phyloP scores from a whole-genome alignment of 2,797 vertebrate genomes.

The Serranus cabrilla region DNA sequence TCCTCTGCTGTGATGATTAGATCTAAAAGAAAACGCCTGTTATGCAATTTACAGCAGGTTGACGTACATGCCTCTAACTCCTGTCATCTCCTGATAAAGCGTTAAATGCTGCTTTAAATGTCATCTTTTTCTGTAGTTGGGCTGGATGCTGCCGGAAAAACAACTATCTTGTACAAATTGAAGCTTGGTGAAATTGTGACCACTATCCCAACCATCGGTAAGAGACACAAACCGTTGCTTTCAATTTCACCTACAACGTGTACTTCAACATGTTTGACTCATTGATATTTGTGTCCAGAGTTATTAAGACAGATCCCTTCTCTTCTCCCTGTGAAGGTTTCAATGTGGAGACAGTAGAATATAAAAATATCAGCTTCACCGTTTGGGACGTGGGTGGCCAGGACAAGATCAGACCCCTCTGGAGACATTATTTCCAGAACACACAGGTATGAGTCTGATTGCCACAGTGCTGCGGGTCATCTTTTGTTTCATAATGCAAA shows the following conservation, averaged over 20 bases:
- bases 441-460: constrained; percentile 86
- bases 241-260: background rate
- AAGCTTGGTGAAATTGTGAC: constrained; percentile 95
- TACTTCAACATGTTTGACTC: background rate
- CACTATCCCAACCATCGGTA: constrained; percentile 95
- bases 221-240: constrained; percentile 48
- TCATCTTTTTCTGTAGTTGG: constrained; percentile 83
- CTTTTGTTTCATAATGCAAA: background rate
- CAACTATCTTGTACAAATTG: constrained; percentile 94
- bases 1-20: constrained; percentile 1
- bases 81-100: background rate
- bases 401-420: constrained; percentile 94
- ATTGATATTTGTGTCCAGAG: background rate
- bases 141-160: constrained; percentile 94
- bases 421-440: constrained; percentile 97
- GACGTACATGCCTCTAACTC: background rate
- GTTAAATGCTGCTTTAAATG: constrained; percentile 1
- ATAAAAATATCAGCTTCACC: constrained; percentile 95
- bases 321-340: constrained; percentile 83
- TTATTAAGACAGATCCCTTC: background rate
- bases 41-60: constrained; percentile 19
- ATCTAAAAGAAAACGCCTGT: background rate
- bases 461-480: background rate
- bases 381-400: constrained; percentile 97
- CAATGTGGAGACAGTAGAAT: constrained; percentile 96